Evolutionary conservation across 2,113 vertebrate genomes (phyloP), one percentile per base, ranked within the genome.

Genomic region (Melierax canorus): DNA sequence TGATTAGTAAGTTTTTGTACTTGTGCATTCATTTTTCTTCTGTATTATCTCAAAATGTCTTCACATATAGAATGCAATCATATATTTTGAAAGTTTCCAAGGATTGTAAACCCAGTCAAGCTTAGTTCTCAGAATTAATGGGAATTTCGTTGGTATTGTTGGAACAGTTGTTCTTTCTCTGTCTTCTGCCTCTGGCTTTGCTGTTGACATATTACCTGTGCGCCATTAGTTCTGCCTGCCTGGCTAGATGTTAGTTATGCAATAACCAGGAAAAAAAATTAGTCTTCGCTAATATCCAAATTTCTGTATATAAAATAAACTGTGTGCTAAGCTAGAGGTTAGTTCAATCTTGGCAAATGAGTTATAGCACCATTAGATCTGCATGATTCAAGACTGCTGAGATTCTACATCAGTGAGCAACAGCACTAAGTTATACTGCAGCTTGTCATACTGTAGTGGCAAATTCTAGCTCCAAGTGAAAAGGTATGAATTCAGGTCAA

Each of bases 401-500:
- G 56, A 83, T 92, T 86, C 62, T 96, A 60, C 63, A 38, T 92
- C 92, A 88, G 36, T 92, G 71, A 95, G 43, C 38, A 92, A 20
- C 43, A 63, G 75, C 10, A 3, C 66, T 58, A 77, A 63, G 59
- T 78, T 82, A 51, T 71, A 63, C 56, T 85, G 76, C 55, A 58
- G 48, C 51, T 93, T 34, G 58, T 97, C 45, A 59, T 87, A 76
- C 12, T 26, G 26, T 63, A 68, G 75, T 15, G 83, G 85, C 16
- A 92, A 82, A 91, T 95, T 87, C 76, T 91, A 91, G 62, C 69
- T 92, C 48, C 48, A 71, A 75, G 63, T 88, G 67, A 92, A 89
- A 97, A 90, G 23, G 78, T 60, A 77, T 58, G 71, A 95, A 96
- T 94, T 80, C 66, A 90, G 38, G 88, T 90, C 93, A 96, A 22